Evolutionary conservation across 1,140 invertebrate species (phyloP).

Genomic region (Drosophila melanogaster): DNA sequence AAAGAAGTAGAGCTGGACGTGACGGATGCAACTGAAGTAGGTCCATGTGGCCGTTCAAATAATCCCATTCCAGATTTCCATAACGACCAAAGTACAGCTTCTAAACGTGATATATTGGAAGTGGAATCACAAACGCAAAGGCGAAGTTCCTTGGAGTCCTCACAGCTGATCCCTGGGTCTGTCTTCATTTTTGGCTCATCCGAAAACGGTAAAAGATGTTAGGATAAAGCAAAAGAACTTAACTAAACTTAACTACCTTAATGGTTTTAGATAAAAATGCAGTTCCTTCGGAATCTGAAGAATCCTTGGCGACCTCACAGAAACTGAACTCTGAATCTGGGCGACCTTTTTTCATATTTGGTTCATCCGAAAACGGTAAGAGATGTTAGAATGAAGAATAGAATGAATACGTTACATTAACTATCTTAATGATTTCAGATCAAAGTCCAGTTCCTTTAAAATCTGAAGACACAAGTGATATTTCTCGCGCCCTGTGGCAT

Average conservation of each 20-base stretch:
- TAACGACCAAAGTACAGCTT: slow-evolving; percentile 57
- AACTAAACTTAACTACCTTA: no score
- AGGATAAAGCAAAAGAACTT: no score
- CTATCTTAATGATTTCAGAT: slow-evolving; percentile 19
- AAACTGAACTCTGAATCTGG: background rate
- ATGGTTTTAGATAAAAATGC: background rate
- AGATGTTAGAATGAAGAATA: no score
- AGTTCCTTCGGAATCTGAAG: background rate
- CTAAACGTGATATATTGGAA: slow-evolving; percentile 51
- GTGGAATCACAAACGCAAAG: slow-evolving; percentile 38
- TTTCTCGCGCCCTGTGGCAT: slow-evolving; percentile 53
- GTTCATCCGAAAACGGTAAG: slow-evolving; percentile 19
- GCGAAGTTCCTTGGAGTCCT: slow-evolving; percentile 7
- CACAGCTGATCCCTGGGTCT: slow-evolving; percentile 3
- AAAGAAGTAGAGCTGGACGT: slow-evolving; percentile 26
- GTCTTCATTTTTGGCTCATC: background rate
- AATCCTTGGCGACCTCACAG: slow-evolving; percentile 3
- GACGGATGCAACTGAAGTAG: slow-evolving; percentile 7
- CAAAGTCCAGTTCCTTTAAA: slow-evolving; percentile 26
- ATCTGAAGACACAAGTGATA: slow-evolving; percentile 54
- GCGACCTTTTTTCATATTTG: background rate
- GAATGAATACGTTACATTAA: background rate
- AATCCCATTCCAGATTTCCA: slow-evolving; percentile 38
- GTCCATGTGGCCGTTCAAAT: slow-evolving; percentile 21
- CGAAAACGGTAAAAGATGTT: slow-evolving; percentile 9